phyloP scores from a whole-genome alignment of 2,797 vertebrate species.

The Tapera naevia region DNA sequence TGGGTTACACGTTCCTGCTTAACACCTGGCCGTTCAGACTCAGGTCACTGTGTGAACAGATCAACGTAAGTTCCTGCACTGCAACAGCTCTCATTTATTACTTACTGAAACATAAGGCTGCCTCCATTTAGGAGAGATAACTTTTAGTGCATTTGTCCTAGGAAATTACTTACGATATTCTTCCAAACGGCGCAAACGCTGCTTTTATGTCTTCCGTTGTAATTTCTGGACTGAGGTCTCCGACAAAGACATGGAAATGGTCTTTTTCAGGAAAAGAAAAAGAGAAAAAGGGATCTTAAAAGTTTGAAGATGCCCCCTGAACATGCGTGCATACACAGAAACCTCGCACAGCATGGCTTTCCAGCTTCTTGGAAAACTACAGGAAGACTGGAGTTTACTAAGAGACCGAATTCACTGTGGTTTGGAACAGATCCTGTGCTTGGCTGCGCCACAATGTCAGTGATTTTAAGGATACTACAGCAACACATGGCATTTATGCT shows the following conservation, averaged over 20 bases:
- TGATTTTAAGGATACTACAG: neutral
- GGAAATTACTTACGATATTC: constrained; percentile 92
- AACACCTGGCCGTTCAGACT: neutral
- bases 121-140: constrained; percentile 11
- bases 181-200: constrained; percentile 95
- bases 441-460: neutral
- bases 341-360: neutral
- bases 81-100: neutral
- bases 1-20: neutral
- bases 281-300: constrained; percentile 58
- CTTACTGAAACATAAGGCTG: constrained; percentile 21
- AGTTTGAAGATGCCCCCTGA: constrained; percentile 1
- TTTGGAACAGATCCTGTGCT: neutral
- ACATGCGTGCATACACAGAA: neutral
- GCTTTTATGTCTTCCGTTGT: constrained; percentile 98
- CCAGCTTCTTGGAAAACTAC: neutral
- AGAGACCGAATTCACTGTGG: neutral
- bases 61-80: neutral
- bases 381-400: constrained; percentile 1
- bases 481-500: neutral
- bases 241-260: constrained; percentile 98
- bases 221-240: constrained; percentile 98
- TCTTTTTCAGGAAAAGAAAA: constrained; percentile 80
- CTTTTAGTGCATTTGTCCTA: neutral
- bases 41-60: neutral